These are phyloP conservation scores for Anoplius nigerrimus DNA, from an alignment of 2,888 invertebrate genomes.

Conservation along the genomic window DNA sequence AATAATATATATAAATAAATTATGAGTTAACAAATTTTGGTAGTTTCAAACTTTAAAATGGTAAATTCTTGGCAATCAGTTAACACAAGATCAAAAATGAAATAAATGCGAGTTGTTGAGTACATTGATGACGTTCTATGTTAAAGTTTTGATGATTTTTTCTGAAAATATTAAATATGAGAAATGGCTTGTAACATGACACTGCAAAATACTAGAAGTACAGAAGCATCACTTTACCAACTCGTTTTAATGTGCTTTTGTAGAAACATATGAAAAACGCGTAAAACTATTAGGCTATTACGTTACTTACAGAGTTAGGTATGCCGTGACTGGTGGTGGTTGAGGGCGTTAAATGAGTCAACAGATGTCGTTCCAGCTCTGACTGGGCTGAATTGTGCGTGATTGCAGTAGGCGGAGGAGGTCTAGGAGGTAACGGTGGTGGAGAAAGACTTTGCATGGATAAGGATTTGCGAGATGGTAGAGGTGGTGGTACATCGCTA, in stretches of 20 bases:
- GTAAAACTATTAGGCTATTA: constrained; percentile 58
- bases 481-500: constrained; percentile 71
- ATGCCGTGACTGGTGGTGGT: constrained; percentile 71
- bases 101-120: too few species aligned
- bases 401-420: constrained; percentile 73
- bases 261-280: constrained; percentile 33
- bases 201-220: too few species aligned
- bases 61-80: too few species aligned
- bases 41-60: too few species aligned
- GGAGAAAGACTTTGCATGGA: constrained; percentile 75
- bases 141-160: too few species aligned
- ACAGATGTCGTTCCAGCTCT: constrained; percentile 73
- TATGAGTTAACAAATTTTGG: too few species aligned
- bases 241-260: constrained; percentile 8
- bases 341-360: constrained; percentile 74
- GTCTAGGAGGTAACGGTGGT: constrained; percentile 80
- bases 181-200: too few species aligned
- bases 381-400: constrained; percentile 71
- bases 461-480: constrained; percentile 74
- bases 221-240: too few species aligned
- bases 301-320: constrained; percentile 75
- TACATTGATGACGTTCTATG: too few species aligned
- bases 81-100: too few species aligned
- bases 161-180: too few species aligned
- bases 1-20: too few species aligned